A percentile compares a stretch with the other conserved stretches of the same genome.
phyloP scores from a whole-genome alignment of 2,113 vertebrate species.

The Lepus americanus region DNA sequence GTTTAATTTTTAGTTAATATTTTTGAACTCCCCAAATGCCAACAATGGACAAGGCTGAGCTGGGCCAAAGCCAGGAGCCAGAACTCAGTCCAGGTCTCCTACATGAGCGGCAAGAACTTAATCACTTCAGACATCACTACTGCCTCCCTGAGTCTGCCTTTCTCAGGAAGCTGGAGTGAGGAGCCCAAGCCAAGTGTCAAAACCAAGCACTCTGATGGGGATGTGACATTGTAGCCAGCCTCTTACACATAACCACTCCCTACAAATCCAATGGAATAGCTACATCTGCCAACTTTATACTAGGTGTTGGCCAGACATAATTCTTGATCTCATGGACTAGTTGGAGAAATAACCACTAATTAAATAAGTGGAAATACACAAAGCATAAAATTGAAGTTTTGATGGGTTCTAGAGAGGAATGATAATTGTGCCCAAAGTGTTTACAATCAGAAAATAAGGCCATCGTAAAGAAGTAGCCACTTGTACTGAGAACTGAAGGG shows the following conservation, averaged over 20 bases:
- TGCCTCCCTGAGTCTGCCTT: no score
- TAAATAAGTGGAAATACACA: neutral
- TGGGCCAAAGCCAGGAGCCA: no score
- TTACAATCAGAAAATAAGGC: neutral
- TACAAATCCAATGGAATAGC: no score
- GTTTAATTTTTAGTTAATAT: neutral
- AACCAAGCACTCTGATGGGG: no score
- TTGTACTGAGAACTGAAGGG: neutral
- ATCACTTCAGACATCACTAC: no score
- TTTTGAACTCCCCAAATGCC: neutral
- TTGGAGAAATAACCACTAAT: neutral
- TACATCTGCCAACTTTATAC: neutral
- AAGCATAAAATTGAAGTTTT: slow-evolving; percentile 17
- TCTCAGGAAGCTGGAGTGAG: no score
- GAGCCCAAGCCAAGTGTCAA: no score
- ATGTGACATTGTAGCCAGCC: no score
- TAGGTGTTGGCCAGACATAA: neutral
- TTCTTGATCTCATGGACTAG: neutral
- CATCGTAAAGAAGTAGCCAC: neutral
- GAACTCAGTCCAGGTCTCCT: no score
- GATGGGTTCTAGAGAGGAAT: neutral
- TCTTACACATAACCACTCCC: no score
- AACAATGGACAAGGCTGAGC: no score
- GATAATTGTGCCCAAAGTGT: neutral
- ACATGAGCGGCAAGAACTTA: no score